Evolutionary conservation across 2,797 vertebrate species (phyloP), one percentile per base, ranked within the genome.

Genomic region (Sebastes variabilis): DNA sequence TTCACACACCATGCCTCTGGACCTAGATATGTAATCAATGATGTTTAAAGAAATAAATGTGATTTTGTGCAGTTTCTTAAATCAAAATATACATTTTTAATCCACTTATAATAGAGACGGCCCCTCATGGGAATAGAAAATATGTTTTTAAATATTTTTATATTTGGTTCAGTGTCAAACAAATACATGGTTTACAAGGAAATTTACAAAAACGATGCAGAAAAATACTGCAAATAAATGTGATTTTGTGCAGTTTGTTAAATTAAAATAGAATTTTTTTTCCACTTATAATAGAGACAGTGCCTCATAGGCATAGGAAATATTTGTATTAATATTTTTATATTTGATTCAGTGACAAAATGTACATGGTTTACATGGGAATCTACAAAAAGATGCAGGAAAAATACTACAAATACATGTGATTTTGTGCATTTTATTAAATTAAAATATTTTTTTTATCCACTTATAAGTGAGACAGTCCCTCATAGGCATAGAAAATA

Each of bases 331-430:
- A 0, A 18, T 46, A 18, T 46, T 46, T 18, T 46, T 11, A 64
- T 49, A 11, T 18, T 30, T 30, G 42, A 46, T 46, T 46, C 42
- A 46, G 16, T 46, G 42, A 8, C 1, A 46, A 46, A 2, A 46
- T 46, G 14, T 42, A 42, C 14, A 46, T 18, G 1, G 42, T 55
- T 22, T 55, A 0, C 20, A 20, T 52, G 49, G 49, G 0, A 52
- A n/a, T 52, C 9, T 6, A 24, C n/a, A 55, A 10, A 55, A 55
- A 0, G 9, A 12, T 24, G 0, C n/a, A 55, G 46, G 49, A 12
- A 36, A 36, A 52, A 20, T 52, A n/a, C 49, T 46, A 0, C 42
- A 46, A 46, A 46, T 46, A 0, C 0, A 46, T 46, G 14, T 0
- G 6, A 18, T 46, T 46, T 18, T 46, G 14, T 46, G 16, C 42